phyloP scores from a whole-genome alignment of 2,113 vertebrate genomes.

The Apteryx owenii region DNA sequence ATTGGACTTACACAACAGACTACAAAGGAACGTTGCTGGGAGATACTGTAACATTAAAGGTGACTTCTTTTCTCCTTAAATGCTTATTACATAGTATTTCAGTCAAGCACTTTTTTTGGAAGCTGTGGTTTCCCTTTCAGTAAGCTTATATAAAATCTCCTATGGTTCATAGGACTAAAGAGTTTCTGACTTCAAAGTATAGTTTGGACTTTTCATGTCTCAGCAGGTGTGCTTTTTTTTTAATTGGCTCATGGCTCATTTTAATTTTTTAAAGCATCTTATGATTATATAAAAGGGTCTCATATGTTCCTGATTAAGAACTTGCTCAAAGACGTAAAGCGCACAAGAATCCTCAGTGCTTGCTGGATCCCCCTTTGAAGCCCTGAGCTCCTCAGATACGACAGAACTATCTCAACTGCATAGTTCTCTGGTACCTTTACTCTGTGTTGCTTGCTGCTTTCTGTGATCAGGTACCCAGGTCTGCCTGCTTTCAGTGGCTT shows the following conservation, averaged over 20 bases:
- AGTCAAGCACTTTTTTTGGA: neutral
- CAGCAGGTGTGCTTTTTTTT: neutral
- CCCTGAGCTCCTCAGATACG: neutral
- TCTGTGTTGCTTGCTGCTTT: neutral
- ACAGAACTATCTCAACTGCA: neutral
- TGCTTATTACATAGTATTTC: neutral
- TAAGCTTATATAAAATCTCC: neutral
- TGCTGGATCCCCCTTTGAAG: neutral
- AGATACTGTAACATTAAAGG: slow-evolving; percentile 85
- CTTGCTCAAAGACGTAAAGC: neutral
- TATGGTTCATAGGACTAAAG: neutral
- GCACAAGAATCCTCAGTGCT: neutral
- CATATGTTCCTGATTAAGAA: neutral
- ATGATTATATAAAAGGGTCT: neutral
- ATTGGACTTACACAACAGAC: slow-evolving; percentile 98
- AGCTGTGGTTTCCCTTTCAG: neutral
- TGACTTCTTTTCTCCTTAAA: slow-evolving; percentile 43
- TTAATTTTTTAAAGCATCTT: neutral
- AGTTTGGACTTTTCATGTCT: neutral
- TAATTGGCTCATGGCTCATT: neutral
- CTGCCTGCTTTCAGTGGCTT: neutral
- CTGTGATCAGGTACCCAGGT: neutral
- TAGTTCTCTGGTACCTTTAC: neutral
- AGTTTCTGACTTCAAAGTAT: neutral
- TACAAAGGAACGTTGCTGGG: slow-evolving; percentile 94